Conservation (phyloP, 2,888 invertebrate genomes). For the Pyralis farinalis region DNA sequence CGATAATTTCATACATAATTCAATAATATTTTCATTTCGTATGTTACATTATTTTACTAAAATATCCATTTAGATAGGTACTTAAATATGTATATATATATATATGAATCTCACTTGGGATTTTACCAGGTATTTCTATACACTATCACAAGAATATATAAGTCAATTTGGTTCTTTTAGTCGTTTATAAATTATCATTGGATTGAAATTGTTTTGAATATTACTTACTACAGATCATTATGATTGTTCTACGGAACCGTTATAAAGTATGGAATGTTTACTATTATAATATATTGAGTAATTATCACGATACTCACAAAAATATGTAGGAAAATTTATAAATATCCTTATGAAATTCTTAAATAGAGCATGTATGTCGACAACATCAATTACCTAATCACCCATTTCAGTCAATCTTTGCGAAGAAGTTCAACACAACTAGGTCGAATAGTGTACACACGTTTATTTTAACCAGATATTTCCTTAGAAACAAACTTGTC, state of each 20-base stretch:
- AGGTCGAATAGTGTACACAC: no score
- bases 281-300: neutral
- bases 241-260: neutral
- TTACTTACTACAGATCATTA: neutral
- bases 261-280: neutral
- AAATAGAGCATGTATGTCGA: no score
- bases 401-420: no score
- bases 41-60: conserved; percentile 30
- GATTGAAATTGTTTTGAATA: neutral
- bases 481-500: no score
- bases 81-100: conserved; percentile 38
- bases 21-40: conserved; percentile 30
- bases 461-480: no score
- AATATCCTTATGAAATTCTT: no score
- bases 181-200: neutral
- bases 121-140: conserved; percentile 40
- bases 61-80: conserved; percentile 36
- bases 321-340: no score
- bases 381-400: no score
- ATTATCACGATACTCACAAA: no score
- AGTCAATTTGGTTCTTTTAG: conserved; percentile 33
- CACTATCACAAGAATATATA: conserved; percentile 32
- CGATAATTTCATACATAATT: conserved; percentile 16
- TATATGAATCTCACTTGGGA: conserved; percentile 68
- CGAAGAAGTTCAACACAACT: no score